Evolutionary conservation across 2,888 invertebrate genomes (phyloP).

Genomic region (Elysia crispata): DNA sequence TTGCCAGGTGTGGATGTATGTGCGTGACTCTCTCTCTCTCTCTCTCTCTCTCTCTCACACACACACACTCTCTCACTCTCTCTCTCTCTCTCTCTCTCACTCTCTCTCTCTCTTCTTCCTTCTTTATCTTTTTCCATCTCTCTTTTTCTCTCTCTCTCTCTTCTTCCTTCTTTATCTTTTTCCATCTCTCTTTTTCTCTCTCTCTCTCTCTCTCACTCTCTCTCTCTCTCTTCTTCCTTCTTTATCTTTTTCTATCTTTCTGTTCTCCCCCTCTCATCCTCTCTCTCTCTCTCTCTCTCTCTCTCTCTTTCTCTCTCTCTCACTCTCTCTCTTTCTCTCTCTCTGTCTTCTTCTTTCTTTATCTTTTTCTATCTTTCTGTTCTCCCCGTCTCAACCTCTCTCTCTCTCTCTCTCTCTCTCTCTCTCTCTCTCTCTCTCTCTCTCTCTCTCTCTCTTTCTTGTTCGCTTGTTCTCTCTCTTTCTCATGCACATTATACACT

Average conservation of each 20-base stretch:
- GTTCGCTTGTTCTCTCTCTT: not conserved
- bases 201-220: slow-evolving; percentile 11
- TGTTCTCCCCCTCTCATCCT: not conserved
- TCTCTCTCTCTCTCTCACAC: not conserved
- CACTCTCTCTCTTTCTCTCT: not conserved
- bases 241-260: not conserved
- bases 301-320: not conserved
- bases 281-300: too few relatives aligned
- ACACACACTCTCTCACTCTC: not conserved
- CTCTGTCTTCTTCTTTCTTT: slow-evolving; percentile 5
- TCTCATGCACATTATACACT: not conserved
- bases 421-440: slow-evolving; percentile 5
- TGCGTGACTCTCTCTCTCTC: not conserved
- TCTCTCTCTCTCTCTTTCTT: not conserved
- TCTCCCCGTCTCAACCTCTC: not conserved
- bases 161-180: too few relatives aligned
- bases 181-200: too few relatives aligned
- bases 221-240: too few relatives aligned
- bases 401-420: slow-evolving; percentile 1
- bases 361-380: not conserved
- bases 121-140: not conserved
- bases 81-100: not conserved
- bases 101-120: not conserved
- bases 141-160: not conserved
- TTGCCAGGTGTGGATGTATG: not conserved